These are phyloP conservation scores for Oryzias curvinotus DNA, from an alignment of 2,113 vertebrate species.

Conservation along the genomic window DNA sequence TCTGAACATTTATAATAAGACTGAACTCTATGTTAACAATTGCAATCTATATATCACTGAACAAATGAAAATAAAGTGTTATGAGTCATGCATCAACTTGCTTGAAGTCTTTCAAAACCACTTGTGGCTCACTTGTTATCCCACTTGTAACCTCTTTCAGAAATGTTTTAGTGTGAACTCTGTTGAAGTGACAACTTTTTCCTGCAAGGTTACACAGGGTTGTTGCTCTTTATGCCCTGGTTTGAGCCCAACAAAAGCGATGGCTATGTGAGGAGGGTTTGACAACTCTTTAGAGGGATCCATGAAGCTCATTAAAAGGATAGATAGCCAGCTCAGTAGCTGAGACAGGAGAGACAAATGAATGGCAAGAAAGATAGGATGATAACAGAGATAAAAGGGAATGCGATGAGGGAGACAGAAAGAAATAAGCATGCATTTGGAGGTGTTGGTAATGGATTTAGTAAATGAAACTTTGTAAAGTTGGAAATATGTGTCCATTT, in stretches of 20 bases:
- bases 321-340: slow-evolving; percentile 74
- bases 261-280: slow-evolving; percentile 87
- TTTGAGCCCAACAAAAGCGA: slow-evolving; percentile 76
- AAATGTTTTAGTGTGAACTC: slow-evolving; percentile 19
- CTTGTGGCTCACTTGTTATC: slow-evolving; percentile 13
- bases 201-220: slow-evolving; percentile 13
- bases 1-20: slow-evolving; percentile 4
- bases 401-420: slow-evolving; percentile 1
- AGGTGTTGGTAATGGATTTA: slow-evolving; percentile 17
- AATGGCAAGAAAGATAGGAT: slow-evolving; percentile 55
- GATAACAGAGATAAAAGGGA: slow-evolving; percentile 52
- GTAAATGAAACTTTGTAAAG: slow-evolving; percentile 26
- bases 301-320: slow-evolving; percentile 86
- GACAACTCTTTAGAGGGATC: slow-evolving; percentile 88
- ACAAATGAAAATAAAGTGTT: not conserved
- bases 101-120: slow-evolving; percentile 5
- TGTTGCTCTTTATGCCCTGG: slow-evolving; percentile 37
- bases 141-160: slow-evolving; percentile 9
- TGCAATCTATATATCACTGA: not conserved
- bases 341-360: slow-evolving; percentile 53
- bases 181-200: slow-evolving; percentile 20
- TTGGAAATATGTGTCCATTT: slow-evolving; percentile 14
- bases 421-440: slow-evolving; percentile 29
- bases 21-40: slow-evolving; percentile 2
- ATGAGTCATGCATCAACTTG: not conserved